Percentiles rank a stretch among this genome's conserved stretches.
phyloP scores from a whole-genome alignment of 2,113 vertebrate genomes.

The Tragelaphus scriptus region DNA sequence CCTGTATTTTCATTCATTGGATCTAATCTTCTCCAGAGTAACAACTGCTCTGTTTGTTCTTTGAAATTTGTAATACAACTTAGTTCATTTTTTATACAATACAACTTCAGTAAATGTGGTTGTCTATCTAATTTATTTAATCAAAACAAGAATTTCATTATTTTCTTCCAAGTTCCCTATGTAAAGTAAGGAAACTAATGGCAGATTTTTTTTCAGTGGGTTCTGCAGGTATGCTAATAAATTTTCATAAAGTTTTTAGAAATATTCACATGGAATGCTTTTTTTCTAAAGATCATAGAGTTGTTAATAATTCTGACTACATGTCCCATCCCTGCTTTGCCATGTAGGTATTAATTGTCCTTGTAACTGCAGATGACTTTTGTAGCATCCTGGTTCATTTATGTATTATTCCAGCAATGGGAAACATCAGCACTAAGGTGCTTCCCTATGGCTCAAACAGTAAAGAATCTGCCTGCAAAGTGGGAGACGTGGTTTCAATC shows the following conservation, averaged over 20 bases:
- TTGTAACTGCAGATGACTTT: background rate
- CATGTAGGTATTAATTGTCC: background rate
- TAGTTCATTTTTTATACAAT: background rate
- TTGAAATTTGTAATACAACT: background rate
- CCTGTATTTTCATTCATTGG: background rate
- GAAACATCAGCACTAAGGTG: background rate
- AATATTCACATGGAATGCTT: background rate
- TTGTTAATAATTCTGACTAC: background rate
- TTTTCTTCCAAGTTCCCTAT: background rate
- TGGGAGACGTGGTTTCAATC: background rate
- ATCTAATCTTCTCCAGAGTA: conserved; percentile 1
- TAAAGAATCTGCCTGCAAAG: background rate
- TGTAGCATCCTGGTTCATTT: background rate
- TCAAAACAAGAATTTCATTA: background rate
- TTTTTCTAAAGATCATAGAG: background rate
- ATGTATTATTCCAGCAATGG: background rate
- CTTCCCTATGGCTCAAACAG: background rate
- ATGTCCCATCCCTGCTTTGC: background rate
- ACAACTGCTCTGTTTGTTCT: background rate
- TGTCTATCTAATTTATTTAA: background rate
- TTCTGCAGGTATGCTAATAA: background rate
- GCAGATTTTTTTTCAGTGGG: background rate
- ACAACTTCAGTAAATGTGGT: background rate
- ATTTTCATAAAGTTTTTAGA: background rate
- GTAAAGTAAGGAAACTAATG: background rate